Conservation (phyloP, 2,113 vertebrate genomes). For the Leuciscus idus region DNA sequence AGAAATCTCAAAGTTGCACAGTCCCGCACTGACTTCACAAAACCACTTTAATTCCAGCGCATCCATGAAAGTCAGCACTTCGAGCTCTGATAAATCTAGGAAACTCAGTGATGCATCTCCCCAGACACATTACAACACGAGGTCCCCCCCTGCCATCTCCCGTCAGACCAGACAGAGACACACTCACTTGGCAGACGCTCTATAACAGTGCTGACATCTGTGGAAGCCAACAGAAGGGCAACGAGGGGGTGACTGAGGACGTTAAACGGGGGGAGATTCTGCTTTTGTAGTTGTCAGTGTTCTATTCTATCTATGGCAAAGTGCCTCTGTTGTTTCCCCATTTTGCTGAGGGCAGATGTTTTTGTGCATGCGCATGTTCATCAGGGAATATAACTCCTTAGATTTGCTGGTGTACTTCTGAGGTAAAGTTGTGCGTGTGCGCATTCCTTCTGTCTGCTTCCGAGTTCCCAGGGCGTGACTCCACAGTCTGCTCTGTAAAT, state of each 20-base stretch:
- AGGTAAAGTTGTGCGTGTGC: not conserved
- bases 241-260: slow-evolving; percentile 14
- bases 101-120: not conserved
- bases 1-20: not conserved
- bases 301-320: slow-evolving; percentile 20
- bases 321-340: slow-evolving; percentile 6
- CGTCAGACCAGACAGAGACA: slow-evolving; percentile 22
- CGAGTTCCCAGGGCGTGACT: slow-evolving; percentile 59
- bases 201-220: slow-evolving; percentile 29
- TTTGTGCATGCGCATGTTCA: slow-evolving; percentile 19
- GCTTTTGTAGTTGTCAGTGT: slow-evolving; percentile 29
- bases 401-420: slow-evolving; percentile 18
- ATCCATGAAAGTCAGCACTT: not conserved
- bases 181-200: slow-evolving; percentile 4
- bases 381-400: slow-evolving; percentile 19
- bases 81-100: not conserved
- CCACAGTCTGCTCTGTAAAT: slow-evolving; percentile 54
- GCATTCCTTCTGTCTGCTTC: slow-evolving; percentile 15
- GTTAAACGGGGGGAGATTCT: not conserved
- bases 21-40: not conserved
- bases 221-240: slow-evolving; percentile 19
- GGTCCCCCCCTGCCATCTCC: not conserved
- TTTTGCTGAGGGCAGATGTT: slow-evolving; percentile 33
- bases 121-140: slow-evolving; percentile 4
- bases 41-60: not conserved